Evolutionary conservation across 2,797 vertebrate genomes (phyloP), one percentile per base, ranked within the genome.

Genomic region (Urophycis tenuis): DNA sequence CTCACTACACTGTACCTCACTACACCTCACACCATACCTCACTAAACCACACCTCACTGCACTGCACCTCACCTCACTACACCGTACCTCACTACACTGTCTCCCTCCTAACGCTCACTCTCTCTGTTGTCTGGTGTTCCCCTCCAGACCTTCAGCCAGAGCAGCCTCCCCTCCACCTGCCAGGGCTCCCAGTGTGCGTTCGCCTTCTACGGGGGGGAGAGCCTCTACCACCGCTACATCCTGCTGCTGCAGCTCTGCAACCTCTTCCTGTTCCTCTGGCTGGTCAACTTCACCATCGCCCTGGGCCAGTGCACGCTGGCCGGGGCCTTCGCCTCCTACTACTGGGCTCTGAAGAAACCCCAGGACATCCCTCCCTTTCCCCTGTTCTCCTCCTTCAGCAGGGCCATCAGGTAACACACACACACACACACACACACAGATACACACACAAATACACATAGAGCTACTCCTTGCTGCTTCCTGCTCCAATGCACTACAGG

Each of bases 271-370:
- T 96, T 99, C 89, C 92, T 99, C 71, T 99, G 97, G 97, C 91
- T 98, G 88, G 93, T 96, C 79, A 99, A 99, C 87, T 99, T 99
- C 76, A 91, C 94, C 79, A 93, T 96, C 72, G 97, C 97, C 0
- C 86, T 99, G 92, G 96, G 96, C 78, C 97, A 98, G 89, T 98
- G 96, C 92, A 94, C 97, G n/a, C 93, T 99, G 79, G 96, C 97
- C 0, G 97, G 97, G 85, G 95, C 96, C 81, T 99, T 99, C 15
- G 96, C 97, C 25, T 95, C 96, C 49, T 99, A 98, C 67, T 99
- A 99, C 86, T 99, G 97, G 97, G 94, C 97, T 77, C 92, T 94
- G 84, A 94, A 88, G 81, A 99, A 99, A 85, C 96, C 96, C 0
- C 89, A 91, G 0, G 96, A 98, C 87, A 96, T 99, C 82, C 97